A percentile compares a stretch with the other conserved stretches of the same genome.
Conservation (phyloP, 2,797 vertebrate genomes). For the Phyllotis vaccarum region DNA sequence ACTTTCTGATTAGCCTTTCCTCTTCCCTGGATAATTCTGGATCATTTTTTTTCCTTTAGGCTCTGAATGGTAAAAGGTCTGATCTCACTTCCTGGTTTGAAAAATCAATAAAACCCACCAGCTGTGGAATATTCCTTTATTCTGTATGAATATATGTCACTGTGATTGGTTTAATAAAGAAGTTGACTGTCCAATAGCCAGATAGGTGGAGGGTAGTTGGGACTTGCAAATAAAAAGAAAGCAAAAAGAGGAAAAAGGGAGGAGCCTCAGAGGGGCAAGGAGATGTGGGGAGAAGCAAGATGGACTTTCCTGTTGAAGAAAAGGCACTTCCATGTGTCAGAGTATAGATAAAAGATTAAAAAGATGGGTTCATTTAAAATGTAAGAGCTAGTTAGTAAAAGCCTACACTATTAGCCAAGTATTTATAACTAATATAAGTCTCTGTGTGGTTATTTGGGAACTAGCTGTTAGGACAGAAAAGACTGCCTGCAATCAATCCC, state of each 20-base stretch:
- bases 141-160: not conserved
- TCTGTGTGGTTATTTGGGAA: not conserved
- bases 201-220: not conserved
- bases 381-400: not conserved
- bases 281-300: not conserved
- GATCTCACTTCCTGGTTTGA: not conserved
- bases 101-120: not conserved
- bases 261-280: not conserved
- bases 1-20: not conserved
- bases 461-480: not conserved
- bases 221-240: not conserved
- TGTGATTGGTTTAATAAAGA: not conserved
- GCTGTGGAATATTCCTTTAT: not conserved
- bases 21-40: not conserved
- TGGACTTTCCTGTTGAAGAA: not conserved
- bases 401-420: not conserved
- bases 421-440: not conserved
- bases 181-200: not conserved
- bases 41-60: not conserved
- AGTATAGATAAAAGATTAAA: not conserved
- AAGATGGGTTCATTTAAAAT: not conserved
- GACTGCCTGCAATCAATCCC: not conserved
- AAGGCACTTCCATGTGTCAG: not conserved
- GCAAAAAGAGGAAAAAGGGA: not conserved
- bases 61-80: not conserved